These are phyloP conservation scores for cattle (Bos taurus) DNA, from an alignment of 2,113 vertebrate genomes.

Conservation along the genomic window ARS-UCD2.0 NC_037343.1:21918001-21918500, in stretches of 20 bases:
- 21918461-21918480: not conserved
- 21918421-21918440: not conserved
- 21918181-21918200: not conserved
- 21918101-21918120: not conserved
- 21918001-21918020: not conserved
- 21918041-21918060: not conserved
- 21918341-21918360: not conserved
- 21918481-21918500: not conserved
- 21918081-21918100: not conserved
- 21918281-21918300: not conserved
- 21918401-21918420: not conserved
- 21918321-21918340: not conserved
- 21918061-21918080: not conserved
- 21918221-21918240: not conserved
- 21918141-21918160: not conserved
- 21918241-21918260: not conserved
- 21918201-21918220: not conserved
- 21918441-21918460: not conserved
- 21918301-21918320: not conserved
- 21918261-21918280: not conserved
- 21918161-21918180: not conserved
- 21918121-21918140: not conserved
- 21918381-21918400: not conserved
- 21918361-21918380: not conserved
- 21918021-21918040: not conserved